phyloP scores from a whole-genome alignment of 2,797 vertebrate species.

The Rhincodon typus region DNA sequence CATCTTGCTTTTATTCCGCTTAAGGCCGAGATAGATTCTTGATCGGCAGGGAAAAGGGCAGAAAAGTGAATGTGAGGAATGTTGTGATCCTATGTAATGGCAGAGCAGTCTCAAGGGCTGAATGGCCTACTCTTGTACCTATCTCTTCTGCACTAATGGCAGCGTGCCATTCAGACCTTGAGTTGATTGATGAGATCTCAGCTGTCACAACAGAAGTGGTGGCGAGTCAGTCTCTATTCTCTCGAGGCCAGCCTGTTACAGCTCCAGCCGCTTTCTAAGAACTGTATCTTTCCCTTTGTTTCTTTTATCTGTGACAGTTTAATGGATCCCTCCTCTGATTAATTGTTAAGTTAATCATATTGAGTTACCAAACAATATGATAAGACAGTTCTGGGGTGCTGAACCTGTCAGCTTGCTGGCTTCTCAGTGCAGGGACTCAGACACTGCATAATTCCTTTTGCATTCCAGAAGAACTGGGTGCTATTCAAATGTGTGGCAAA shows the following conservation, averaged over 20 bases:
- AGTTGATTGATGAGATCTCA: not conserved
- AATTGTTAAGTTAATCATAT: not conserved
- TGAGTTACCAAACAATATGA: not conserved
- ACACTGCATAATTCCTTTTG: not conserved
- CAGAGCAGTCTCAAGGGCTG: no score
- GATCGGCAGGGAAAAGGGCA: no score
- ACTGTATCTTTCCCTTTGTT: not conserved
- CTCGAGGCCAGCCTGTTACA: not conserved
- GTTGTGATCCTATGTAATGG: no score
- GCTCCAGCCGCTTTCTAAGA: not conserved
- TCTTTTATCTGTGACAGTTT: not conserved
- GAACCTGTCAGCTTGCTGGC: not conserved
- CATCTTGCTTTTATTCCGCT: no score
- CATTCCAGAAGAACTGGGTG: not conserved
- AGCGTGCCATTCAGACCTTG: not conserved
- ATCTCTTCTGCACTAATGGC: no score
- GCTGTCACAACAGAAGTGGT: not conserved
- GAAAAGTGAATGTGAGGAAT: no score
- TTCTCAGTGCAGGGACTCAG: not conserved
- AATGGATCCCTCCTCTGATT: not conserved
- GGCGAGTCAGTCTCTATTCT: not conserved
- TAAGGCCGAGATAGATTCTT: no score
- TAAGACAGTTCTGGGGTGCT: not conserved
- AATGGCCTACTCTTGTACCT: no score
- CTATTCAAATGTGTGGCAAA: not conserved